phyloP scores from a whole-genome alignment of 1,140 invertebrate species.

The Caenorhabditis inopinata region DNA sequence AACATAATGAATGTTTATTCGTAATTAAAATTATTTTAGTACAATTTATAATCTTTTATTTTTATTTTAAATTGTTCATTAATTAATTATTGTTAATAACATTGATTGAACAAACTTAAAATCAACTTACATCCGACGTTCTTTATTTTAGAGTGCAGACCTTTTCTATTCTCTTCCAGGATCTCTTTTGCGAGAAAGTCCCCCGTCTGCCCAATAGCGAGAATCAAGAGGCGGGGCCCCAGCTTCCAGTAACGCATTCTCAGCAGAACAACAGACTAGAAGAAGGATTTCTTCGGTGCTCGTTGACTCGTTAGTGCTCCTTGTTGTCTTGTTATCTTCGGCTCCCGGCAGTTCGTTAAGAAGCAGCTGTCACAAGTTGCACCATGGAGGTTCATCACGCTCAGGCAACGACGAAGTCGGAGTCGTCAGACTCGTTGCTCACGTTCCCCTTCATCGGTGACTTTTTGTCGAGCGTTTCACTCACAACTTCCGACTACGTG shows the following conservation, averaged over 20 bases:
- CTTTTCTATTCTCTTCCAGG: too few species aligned
- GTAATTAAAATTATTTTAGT: too few species aligned
- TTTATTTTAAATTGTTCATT: too few species aligned
- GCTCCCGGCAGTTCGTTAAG: not conserved
- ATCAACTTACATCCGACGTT: too few species aligned
- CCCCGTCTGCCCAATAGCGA: not conserved
- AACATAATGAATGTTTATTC: too few species aligned
- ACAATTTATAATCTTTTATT: too few species aligned
- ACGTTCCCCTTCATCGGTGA: constrained; percentile 12
- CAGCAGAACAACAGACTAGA: not conserved
- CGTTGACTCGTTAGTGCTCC: constrained; percentile 11
- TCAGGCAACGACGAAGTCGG: constrained; percentile 2
- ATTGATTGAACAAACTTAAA: too few species aligned
- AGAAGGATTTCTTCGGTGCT: not conserved
- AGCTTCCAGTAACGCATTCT: not conserved
- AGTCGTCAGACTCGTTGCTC: not conserved
- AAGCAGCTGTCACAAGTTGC: constrained; percentile 31
- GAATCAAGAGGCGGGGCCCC: not conserved
- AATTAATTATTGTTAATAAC: too few species aligned
- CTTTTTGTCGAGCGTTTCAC: not conserved
- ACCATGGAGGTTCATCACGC: constrained; percentile 16
- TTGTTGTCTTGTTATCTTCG: constrained; percentile 26
- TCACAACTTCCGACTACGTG: not conserved
- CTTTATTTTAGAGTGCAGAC: too few species aligned
- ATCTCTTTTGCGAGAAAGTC: not conserved